Evolutionary conservation across 2,797 vertebrate species (phyloP).

Genomic region (Chelidonichthys spinosus): DNA sequence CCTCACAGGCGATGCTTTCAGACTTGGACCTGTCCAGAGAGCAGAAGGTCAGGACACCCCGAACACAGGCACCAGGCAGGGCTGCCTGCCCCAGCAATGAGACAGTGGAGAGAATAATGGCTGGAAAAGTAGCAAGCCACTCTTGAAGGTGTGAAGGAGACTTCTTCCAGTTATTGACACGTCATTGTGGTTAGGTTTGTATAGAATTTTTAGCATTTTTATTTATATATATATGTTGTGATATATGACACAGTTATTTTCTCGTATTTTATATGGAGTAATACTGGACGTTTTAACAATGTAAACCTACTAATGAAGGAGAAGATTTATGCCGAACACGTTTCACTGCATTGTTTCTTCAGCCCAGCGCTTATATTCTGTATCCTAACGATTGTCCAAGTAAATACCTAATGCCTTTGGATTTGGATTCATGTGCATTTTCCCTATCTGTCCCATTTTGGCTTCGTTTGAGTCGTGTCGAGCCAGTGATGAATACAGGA

Average conservation of each 20-base stretch:
- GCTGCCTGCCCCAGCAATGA: slow-evolving; percentile 23
- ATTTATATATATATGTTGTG: slow-evolving; percentile 14
- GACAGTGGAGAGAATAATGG: slow-evolving; percentile 31
- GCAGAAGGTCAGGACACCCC: slow-evolving; percentile 55
- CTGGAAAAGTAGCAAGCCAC: slow-evolving; percentile 14
- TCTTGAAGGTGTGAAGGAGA: slow-evolving; percentile 3
- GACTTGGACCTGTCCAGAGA: slow-evolving; percentile 60
- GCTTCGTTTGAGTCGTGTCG: slow-evolving; percentile 25
- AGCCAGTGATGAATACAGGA: slow-evolving; percentile 29
- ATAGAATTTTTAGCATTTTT: neutral
- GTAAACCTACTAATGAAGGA: slow-evolving; percentile 36
- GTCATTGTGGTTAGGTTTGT: slow-evolving; percentile 12
- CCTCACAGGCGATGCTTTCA: slow-evolving; percentile 57
- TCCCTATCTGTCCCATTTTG: slow-evolving; percentile 4
- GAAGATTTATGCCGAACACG: slow-evolving; percentile 32
- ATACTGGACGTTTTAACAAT: slow-evolving; percentile 27
- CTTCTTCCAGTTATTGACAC: neutral
- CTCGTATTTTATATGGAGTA: slow-evolving; percentile 16
- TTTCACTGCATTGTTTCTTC: slow-evolving; percentile 31
- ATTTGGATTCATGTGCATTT: slow-evolving; percentile 8
- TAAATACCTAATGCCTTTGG: slow-evolving; percentile 17
- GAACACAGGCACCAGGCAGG: slow-evolving; percentile 23
- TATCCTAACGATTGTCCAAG: slow-evolving; percentile 30
- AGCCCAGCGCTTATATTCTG: slow-evolving; percentile 10
- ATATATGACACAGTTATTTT: slow-evolving; percentile 43